phyloP scores from a whole-genome alignment of 2,888 invertebrate species.

The Dicyrtoma fusca region DNA sequence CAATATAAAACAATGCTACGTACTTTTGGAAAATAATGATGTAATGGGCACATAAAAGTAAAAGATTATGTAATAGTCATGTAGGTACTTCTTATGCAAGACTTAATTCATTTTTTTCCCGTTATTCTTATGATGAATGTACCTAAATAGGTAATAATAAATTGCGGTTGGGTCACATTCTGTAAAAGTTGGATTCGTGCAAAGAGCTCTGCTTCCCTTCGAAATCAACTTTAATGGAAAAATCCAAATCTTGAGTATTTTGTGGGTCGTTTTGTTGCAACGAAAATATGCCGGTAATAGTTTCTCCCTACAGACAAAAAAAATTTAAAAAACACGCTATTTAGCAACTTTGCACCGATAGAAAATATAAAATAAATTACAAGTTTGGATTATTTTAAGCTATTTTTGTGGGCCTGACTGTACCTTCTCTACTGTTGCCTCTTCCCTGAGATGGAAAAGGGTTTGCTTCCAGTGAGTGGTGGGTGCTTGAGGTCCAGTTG shows the following conservation, averaged over 20 bases:
- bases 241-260: slow-evolving; percentile 97
- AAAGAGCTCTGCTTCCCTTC: slow-evolving; percentile 85
- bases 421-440: slow-evolving; percentile 91
- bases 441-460: slow-evolving; percentile 97
- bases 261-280: slow-evolving; percentile 96
- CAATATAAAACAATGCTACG: too few species aligned
- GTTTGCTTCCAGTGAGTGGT: slow-evolving; percentile 99
- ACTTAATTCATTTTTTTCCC: too few species aligned
- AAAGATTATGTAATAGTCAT: too few species aligned
- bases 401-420: too few species aligned
- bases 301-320: slow-evolving; percentile 75
- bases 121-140: too few species aligned
- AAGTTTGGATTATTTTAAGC: slow-evolving; percentile 12
- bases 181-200: slow-evolving; percentile 81
- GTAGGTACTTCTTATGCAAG: too few species aligned
- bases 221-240: slow-evolving; percentile 89
- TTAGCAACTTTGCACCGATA: too few species aligned
- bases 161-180: too few species aligned
- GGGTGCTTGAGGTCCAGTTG: slow-evolving; percentile 95
- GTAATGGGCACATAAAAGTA: too few species aligned
- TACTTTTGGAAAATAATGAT: too few species aligned
- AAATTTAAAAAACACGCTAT: too few species aligned
- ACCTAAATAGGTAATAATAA: too few species aligned
- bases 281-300: slow-evolving; percentile 85
- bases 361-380: slow-evolving; percentile 17